phyloP scores from a whole-genome alignment of 2,797 vertebrate species.

The Microtus californicus region DNA sequence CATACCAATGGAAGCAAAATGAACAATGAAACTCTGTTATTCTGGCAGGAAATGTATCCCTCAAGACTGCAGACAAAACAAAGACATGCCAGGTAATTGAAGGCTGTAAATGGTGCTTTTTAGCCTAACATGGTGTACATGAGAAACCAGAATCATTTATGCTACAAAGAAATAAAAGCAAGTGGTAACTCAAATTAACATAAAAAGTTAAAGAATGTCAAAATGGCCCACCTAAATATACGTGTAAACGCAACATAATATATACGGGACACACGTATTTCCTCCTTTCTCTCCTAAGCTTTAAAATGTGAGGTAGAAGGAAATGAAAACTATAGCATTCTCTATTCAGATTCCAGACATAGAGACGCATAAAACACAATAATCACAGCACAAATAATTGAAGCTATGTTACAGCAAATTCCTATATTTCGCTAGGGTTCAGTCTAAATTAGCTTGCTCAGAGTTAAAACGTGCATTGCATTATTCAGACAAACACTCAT shows the following conservation, averaged over 20 bases:
- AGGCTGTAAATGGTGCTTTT: background rate
- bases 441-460: background rate
- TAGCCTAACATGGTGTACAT: background rate
- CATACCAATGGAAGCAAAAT: background rate
- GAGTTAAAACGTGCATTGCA: background rate
- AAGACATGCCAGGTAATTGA: background rate
- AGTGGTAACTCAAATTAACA: slow-evolving; percentile 11
- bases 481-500: background rate
- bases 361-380: background rate
- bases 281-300: background rate
- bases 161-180: slow-evolving; percentile 15
- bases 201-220: background rate
- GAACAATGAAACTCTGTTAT: background rate
- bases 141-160: background rate
- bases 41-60: background rate
- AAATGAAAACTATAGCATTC: background rate
- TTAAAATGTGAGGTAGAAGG: background rate
- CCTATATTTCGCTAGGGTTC: background rate
- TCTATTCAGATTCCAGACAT: background rate
- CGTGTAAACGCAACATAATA: background rate
- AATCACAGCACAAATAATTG: background rate
- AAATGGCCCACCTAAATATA: background rate
- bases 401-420: background rate
- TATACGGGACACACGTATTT: background rate
- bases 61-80: slow-evolving; percentile 24